Conservation (phyloP, 2,113 vertebrate genomes). For the Nanorana parkeri region DNA sequence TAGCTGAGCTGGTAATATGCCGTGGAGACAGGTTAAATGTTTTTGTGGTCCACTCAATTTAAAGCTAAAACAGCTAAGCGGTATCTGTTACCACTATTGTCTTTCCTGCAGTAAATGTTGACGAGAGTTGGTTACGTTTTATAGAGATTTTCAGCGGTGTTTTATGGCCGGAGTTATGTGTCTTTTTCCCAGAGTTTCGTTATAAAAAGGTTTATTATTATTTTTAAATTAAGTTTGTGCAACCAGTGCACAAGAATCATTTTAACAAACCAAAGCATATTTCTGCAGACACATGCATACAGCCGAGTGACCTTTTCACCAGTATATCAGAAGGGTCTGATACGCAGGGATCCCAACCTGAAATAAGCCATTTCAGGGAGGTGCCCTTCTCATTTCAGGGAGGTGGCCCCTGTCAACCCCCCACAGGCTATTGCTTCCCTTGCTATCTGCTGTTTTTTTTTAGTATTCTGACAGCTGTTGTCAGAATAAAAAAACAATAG, state of each 20-base stretch:
- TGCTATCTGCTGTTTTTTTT: too few relatives aligned
- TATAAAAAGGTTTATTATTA: conserved; percentile 35
- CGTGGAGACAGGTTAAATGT: conserved; percentile 34
- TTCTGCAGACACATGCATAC: too few relatives aligned
- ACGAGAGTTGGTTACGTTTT: conserved; percentile 27
- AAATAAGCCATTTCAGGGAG: too few relatives aligned
- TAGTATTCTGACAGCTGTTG: too few relatives aligned
- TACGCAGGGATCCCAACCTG: too few relatives aligned
- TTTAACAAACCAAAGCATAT: neutral
- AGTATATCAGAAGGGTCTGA: too few relatives aligned
- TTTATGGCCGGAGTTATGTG: conserved; percentile 18
- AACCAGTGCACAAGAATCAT: neutral
- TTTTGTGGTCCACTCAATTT: conserved; percentile 29
- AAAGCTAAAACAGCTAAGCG: conserved; percentile 30
- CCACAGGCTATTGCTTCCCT: too few relatives aligned
- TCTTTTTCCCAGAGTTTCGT: conserved; percentile 1
- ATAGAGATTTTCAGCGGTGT: conserved; percentile 29
- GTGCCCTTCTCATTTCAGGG: too few relatives aligned
- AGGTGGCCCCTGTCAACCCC: too few relatives aligned
- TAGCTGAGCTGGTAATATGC: conserved; percentile 19
- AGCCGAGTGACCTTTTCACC: too few relatives aligned
- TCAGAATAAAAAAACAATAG: too few relatives aligned
- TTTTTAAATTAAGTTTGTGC: conserved; percentile 12
- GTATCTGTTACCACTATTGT: conserved; percentile 38
- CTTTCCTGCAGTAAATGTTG: conserved; percentile 25